Base-by-base conservation (phyloP, 2,113 vertebrate species). In the Panthera leo region DNA sequence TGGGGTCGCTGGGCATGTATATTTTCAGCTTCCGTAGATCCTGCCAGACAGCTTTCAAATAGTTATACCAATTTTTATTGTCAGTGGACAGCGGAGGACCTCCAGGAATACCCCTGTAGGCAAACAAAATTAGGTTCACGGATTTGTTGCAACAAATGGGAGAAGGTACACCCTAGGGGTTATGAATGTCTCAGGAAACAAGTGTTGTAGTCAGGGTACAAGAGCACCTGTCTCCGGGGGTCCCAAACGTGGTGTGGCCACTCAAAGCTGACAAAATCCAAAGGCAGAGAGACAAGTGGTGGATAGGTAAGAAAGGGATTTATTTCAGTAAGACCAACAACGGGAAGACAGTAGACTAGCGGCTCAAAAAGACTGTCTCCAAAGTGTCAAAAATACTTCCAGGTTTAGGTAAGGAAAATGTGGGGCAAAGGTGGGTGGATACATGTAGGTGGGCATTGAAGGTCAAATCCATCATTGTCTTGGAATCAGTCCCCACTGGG, bases 11-110 rank as follows among this genome's bases (percentile, higher is more conserved):
- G 71, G 31, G 11, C 10, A n/a, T 73, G 19, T 19, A 4, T 86
- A 42, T 92, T 89, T 95, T 96, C 86, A 75, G 31, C 42, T 86
- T 96, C 42, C n/a, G 70, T 68, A 93, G 73, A 82, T 85, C 76
- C 34, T 76, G 29, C 39, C 10, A 51, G 70, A n/a, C 7, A 80
- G 31, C 93, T 94, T 97, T 83, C 67, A 82, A 25, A 91, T 21
- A 42, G 75, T 80, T 58, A 13, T 68, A 84, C 21, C 51, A 78
- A 29, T 73, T 83, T 23, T 11, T 76, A 29, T 73, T 68, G 36
- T 82, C 18, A 48, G 3, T 94, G 8, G 75, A 39, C 12, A 34
- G 18, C 1, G 1, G n/a, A 93, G 65, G 65, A 25, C 19, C 31
- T 65, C 5, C 3, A 68, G 75, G 29, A 75, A 61, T 3, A 55